Conservation (phyloP, 2,113 vertebrate species). For the Porphyrio hochstetteri region DNA sequence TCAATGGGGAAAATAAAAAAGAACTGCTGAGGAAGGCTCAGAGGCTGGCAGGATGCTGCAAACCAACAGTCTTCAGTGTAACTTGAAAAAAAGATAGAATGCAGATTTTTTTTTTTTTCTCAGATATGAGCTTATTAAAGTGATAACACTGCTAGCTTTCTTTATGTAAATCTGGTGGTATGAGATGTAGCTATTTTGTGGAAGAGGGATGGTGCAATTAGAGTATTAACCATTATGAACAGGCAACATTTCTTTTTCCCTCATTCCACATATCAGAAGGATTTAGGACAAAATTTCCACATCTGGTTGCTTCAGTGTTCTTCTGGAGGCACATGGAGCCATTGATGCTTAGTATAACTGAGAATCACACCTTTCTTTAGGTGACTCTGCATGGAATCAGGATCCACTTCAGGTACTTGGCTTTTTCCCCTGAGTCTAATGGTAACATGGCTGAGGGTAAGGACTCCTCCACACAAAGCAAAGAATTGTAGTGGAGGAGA, state of each 20-base stretch:
- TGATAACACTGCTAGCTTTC: neutral
- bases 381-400: neutral
- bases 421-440: neutral
- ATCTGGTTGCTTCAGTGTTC: neutral
- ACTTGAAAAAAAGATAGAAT: neutral
- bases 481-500: neutral
- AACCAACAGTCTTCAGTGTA: neutral
- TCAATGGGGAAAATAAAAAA: conserved; percentile 10
- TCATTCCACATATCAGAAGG: neutral
- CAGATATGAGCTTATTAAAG: neutral
- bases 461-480: neutral
- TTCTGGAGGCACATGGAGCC: neutral
- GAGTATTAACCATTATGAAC: neutral
- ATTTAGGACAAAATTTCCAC: neutral
- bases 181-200: neutral
- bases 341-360: neutral
- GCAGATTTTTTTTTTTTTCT: neutral
- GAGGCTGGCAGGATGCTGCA: neutral
- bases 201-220: neutral
- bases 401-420: neutral
- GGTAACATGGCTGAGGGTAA: neutral
- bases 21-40: conserved; percentile 3
- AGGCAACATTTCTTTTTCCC: neutral
- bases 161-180: neutral
- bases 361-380: neutral